Percentiles rank a stretch among this genome's conserved stretches.
phyloP scores from a whole-genome alignment of 2,888 invertebrate genomes.

The Ctena decussata region DNA sequence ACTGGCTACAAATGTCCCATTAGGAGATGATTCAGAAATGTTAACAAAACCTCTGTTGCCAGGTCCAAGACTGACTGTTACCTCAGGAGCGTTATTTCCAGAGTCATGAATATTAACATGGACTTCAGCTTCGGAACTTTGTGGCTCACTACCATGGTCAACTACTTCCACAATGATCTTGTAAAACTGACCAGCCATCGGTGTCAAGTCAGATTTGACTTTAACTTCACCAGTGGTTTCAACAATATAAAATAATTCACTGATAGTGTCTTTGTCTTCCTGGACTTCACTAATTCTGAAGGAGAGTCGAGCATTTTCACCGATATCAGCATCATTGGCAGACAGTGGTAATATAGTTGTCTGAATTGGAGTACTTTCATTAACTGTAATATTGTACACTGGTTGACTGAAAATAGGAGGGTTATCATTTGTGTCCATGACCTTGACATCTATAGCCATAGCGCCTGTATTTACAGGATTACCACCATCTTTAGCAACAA shows the following conservation, averaged over 20 bases:
- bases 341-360: conserved; percentile 88
- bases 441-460: conserved; percentile 59
- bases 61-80: conserved; percentile 62
- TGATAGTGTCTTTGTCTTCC: conserved; percentile 54
- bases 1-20: conserved; percentile 90
- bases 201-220: conserved; percentile 72
- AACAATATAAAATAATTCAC: conserved; percentile 73
- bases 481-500: conserved; percentile 71
- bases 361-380: conserved; percentile 66
- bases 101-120: conserved; percentile 91
- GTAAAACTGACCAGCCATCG: conserved; percentile 70
- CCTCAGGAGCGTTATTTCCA: conserved; percentile 95
- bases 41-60: conserved; percentile 60
- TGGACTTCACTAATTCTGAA: conserved; percentile 85
- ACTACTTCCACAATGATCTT: conserved; percentile 77
- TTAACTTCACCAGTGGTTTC: conserved; percentile 75
- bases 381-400: conserved; percentile 58
- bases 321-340: conserved; percentile 95
- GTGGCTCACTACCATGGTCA: conserved; percentile 76
- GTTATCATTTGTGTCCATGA: conserved; percentile 72
- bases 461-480: conserved; percentile 63
- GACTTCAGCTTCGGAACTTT: conserved; percentile 74
- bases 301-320: conserved; percentile 90
- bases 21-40: conserved; percentile 75
- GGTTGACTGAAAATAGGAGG: conserved; percentile 59